These are phyloP conservation scores for Cygnus buccinator DNA, from an alignment of 2,113 vertebrate species.

Conservation along the genomic window DNA sequence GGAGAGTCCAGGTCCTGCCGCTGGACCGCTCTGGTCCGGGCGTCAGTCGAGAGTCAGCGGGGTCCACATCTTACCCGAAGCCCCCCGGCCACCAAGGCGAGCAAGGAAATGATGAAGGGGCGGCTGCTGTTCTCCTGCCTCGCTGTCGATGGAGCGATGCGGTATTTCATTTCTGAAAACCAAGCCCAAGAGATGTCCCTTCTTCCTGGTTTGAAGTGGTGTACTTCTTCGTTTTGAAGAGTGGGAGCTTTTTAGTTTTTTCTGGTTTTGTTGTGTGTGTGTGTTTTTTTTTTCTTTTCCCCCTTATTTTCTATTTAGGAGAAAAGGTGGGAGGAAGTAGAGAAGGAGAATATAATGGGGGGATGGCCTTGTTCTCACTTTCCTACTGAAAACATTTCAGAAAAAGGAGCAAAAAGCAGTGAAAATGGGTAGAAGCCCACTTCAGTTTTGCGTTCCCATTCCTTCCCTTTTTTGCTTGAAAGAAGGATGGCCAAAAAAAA, in stretches of 20 bases:
- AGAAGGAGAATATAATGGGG: conserved; percentile 66
- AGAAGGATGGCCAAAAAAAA: conserved; percentile 58
- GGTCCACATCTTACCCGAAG: background rate
- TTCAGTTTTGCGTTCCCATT: conserved; percentile 50
- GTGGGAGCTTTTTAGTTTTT: conserved; percentile 41
- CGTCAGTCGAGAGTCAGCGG: background rate
- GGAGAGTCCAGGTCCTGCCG: background rate
- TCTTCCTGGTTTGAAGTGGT: conserved; percentile 35
- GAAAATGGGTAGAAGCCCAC: conserved; percentile 62
- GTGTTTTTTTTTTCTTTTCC: conserved; percentile 5
- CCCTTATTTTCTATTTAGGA: conserved; percentile 57
- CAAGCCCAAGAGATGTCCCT: background rate
- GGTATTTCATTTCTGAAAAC: background rate
- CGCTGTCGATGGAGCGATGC: background rate
- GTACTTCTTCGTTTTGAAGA: background rate
- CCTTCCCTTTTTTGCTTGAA: conserved; percentile 38
- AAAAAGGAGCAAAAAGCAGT: conserved; percentile 63
- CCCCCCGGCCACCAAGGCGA: background rate
- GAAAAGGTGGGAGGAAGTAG: conserved; percentile 52
- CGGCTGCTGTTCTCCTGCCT: background rate
- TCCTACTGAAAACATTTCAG: conserved; percentile 63
- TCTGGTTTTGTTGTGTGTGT: background rate
- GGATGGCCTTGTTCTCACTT: conserved; percentile 73
- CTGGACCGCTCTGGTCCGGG: background rate
- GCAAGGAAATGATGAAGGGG: background rate